Percentiles rank a stretch among this genome's conserved stretches.
phyloP scores from a whole-genome alignment of 2,797 vertebrate species.

The Otolemur crassicaudatus region DNA sequence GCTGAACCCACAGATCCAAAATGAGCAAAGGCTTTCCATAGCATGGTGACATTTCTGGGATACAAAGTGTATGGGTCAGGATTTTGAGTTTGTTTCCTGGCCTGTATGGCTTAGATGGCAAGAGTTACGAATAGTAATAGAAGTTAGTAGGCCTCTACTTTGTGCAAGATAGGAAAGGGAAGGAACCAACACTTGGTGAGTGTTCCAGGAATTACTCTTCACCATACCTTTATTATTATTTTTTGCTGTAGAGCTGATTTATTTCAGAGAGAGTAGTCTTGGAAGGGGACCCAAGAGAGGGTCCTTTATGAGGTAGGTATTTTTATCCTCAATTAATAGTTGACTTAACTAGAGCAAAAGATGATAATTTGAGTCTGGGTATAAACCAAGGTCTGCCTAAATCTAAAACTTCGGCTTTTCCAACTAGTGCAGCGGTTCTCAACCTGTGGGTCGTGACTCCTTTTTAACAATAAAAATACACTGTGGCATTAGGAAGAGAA shows the following conservation, averaged over 20 bases:
- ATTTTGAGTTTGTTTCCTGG: not conserved
- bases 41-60: not conserved
- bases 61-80: not conserved
- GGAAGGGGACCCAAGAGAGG: no score
- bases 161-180: not conserved
- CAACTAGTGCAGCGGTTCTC: not conserved
- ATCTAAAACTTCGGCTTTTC: not conserved
- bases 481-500: no score
- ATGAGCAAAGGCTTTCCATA: not conserved
- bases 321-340: conserved; percentile 22
- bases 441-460: no score
- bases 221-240: not conserved
- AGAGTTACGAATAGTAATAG: not conserved
- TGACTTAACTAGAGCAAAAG: conserved; percentile 38
- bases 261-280: no score
- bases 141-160: not conserved
- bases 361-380: not conserved
- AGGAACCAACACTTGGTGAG: not conserved
- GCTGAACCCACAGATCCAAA: not conserved
- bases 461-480: no score
- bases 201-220: not conserved
- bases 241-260: no score
- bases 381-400: not conserved
- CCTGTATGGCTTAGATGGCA: not conserved
- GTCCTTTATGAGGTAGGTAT: not conserved